Conservation (phyloP, 2,113 vertebrate genomes). For the Mungos mungo region DNA sequence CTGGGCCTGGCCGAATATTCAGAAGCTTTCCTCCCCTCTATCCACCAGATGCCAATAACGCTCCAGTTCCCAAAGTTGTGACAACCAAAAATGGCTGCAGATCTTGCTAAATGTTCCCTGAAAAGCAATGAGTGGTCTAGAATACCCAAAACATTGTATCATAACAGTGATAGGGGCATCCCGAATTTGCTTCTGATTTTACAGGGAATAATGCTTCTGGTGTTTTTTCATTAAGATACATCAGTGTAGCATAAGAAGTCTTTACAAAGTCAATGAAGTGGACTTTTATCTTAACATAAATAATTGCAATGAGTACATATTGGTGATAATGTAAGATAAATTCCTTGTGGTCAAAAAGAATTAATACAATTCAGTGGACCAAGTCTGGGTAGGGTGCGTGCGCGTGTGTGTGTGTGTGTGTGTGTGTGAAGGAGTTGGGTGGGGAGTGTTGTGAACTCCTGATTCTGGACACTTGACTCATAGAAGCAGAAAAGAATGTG, state of each 20-base stretch:
- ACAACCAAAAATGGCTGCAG: neutral
- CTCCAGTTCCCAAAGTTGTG: neutral
- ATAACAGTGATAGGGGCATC: neutral
- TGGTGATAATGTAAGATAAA: neutral
- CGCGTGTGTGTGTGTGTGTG: neutral
- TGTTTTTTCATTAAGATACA: neutral
- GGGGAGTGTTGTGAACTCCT: neutral
- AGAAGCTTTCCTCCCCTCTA: neutral
- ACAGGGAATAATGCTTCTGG: neutral
- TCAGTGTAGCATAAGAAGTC: neutral
- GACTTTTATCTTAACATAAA: conserved; percentile 20
- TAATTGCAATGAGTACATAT: neutral
- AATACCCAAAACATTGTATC: neutral
- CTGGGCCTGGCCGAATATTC: neutral
- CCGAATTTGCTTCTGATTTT: neutral
- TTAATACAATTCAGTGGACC: neutral
- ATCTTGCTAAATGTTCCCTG: neutral
- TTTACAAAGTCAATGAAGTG: neutral
- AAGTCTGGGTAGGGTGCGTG: neutral
- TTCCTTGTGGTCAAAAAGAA: neutral
- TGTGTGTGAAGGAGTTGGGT: neutral
- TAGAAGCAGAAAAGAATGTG: neutral
- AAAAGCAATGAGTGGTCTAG: neutral
- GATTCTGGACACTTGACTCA: conserved; percentile 11
- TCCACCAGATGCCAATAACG: neutral